Percentiles rank a stretch among this genome's conserved stretches.
Evolutionary conservation across 2,888 invertebrate species (phyloP).

Genomic region (Phyto melanocephala): DNA sequence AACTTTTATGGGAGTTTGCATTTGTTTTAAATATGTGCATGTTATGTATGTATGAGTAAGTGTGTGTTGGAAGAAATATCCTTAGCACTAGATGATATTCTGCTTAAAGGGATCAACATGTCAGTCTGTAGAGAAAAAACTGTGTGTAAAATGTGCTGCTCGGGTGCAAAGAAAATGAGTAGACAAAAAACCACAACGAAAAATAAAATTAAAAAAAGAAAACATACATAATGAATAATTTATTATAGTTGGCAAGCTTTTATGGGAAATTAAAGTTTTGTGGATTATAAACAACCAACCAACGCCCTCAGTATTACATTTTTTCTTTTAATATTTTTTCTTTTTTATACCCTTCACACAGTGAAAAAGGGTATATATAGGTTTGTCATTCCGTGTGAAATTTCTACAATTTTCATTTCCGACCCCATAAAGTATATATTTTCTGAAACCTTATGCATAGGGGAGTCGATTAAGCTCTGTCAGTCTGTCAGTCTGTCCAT

Average conservation of each 20-base stretch:
- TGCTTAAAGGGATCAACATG: conserved; percentile 61
- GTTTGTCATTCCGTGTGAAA: too few species aligned
- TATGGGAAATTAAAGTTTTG: conserved; percentile 76
- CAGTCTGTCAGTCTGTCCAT: too few species aligned
- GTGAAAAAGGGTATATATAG: too few species aligned
- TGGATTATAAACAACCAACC: conserved; percentile 65
- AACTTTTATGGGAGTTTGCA: conserved; percentile 18
- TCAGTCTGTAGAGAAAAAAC: conserved; percentile 43
- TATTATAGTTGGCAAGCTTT: conserved; percentile 73
- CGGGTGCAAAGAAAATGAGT: conserved; percentile 11
- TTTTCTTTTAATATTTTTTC: too few species aligned
- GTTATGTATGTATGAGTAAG: conserved; percentile 1
- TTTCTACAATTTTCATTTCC: too few species aligned
- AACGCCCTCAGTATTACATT: neutral
- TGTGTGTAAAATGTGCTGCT: neutral
- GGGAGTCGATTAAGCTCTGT: too few species aligned
- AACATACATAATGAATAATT: conserved; percentile 75
- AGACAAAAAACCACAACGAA: conserved; percentile 51
- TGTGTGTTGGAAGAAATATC: neutral
- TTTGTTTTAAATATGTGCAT: conserved; percentile 8
- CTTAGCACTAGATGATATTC: conserved; percentile 51
- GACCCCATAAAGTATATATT: too few species aligned
- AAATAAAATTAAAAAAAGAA: conserved; percentile 4
- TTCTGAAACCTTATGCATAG: too few species aligned
- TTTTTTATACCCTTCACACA: too few species aligned